Conservation (phyloP, 2,113 vertebrate species). For the Orycteropus afer region DNA sequence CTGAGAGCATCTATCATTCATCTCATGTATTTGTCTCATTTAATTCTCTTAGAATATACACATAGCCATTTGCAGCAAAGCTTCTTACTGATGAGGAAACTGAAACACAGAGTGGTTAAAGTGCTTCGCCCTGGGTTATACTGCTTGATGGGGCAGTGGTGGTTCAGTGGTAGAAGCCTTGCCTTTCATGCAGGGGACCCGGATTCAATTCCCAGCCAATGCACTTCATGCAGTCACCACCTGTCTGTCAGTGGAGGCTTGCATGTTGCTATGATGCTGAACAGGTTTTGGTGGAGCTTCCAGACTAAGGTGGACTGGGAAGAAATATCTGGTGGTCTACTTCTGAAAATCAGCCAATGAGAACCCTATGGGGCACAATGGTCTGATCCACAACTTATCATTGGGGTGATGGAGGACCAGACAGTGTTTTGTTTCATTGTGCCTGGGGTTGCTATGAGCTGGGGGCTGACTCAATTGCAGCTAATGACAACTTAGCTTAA, state of each 20-base stretch:
- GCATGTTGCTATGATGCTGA: background rate
- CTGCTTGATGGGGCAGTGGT: background rate
- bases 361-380: background rate
- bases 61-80: fast-evolving
- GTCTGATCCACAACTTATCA: background rate
- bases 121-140: background rate
- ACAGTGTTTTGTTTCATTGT: background rate
- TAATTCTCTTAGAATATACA: fast-evolving
- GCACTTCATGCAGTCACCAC: background rate
- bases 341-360: background rate
- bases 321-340: background rate
- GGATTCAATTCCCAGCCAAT: background rate
- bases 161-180: background rate
- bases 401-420: background rate
- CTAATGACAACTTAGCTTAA: background rate
- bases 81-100: background rate
- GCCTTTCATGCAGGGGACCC: background rate
- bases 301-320: background rate
- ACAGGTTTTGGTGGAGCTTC: background rate
- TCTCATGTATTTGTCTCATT: background rate
- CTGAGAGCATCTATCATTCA: background rate
- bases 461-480: background rate
- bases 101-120: too few relatives aligned
- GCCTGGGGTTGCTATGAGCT: background rate
- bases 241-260: background rate